Conservation (phyloP, 2,797 vertebrate species). For the Myotis pilosus region DNA sequence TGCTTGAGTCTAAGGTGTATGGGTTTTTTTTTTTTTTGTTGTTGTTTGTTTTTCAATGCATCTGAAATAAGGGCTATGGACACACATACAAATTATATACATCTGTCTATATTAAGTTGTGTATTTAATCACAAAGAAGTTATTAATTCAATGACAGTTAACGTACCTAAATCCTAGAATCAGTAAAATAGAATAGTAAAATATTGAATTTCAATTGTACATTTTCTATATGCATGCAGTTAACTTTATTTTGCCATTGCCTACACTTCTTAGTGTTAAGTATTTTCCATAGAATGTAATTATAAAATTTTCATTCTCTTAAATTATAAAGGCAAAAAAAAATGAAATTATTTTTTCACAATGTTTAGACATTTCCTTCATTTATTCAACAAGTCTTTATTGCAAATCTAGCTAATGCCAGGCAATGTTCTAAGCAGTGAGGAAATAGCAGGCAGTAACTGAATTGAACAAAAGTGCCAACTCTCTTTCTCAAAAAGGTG, state of each 20-base stretch:
- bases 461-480: background rate
- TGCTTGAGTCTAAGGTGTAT: background rate
- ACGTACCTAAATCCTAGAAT: background rate
- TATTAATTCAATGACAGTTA: background rate
- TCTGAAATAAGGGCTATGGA: background rate
- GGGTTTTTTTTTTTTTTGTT: background rate
- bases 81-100: background rate
- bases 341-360: background rate
- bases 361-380: background rate
- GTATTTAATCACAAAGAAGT: background rate
- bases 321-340: background rate
- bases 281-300: background rate
- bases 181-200: background rate
- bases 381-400: background rate
- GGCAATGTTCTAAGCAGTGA: background rate
- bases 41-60: background rate
- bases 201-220: background rate
- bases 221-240: background rate
- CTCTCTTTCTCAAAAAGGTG: background rate
- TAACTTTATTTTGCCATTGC: background rate
- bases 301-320: background rate
- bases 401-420: background rate
- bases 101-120: background rate
- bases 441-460: accelerated
- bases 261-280: background rate